Conservation (phyloP, 2,113 vertebrate species). For the pig (Sus scrofa) region T2T-Sscrofa CM000825.6:84461501-84462000, state of each 20-base stretch:
- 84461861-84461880: background rate
- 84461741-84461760: no score
- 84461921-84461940: conserved; percentile 35
- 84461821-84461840: no score
- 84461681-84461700: no score
- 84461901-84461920: background rate
- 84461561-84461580: background rate
- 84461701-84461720: no score
- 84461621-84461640: background rate
- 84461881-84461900: background rate
- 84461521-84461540: background rate
- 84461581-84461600: background rate
- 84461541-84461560: background rate
- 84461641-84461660: background rate
- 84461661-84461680: no score
- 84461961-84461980: conserved; percentile 57
- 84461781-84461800: no score
- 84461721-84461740: no score
- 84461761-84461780: no score
- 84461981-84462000: background rate
- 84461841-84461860: background rate
- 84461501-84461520: background rate
- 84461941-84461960: conserved; percentile 25
- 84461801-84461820: no score
- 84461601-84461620: background rate